Conservation (phyloP, 2,113 vertebrate species). For the Nesospiza acunhae region DNA sequence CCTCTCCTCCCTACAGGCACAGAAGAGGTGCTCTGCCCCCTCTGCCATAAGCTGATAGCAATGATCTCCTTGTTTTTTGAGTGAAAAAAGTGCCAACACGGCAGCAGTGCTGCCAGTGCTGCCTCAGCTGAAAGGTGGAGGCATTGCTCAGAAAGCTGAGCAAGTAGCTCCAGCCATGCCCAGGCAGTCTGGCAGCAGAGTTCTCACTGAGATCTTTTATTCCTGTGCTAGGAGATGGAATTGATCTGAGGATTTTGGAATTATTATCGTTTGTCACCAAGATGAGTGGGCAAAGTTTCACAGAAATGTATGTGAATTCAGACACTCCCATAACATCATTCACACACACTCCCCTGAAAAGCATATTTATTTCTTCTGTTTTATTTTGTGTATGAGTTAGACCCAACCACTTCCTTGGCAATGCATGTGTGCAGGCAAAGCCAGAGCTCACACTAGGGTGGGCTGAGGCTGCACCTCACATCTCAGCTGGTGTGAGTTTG, state of each 20-base stretch:
- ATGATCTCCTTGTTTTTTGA: background rate
- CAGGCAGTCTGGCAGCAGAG: background rate
- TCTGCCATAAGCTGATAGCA: background rate
- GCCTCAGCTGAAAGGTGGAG: background rate
- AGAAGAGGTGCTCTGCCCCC: background rate
- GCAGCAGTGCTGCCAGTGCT: background rate
- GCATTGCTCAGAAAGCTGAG: background rate
- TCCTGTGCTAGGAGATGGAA: background rate
- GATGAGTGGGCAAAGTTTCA: background rate
- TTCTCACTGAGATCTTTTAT: background rate
- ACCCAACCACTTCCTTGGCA: background rate
- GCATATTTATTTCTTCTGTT: background rate
- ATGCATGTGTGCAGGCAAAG: background rate
- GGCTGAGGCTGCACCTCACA: background rate
- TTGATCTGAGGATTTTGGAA: background rate
- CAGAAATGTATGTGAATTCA: background rate
- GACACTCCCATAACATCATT: background rate
- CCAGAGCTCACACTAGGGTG: background rate
- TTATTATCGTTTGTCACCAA: background rate
- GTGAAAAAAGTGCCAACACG: background rate
- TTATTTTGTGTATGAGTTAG: background rate
- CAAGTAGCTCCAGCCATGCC: background rate
- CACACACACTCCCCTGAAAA: fast-evolving
- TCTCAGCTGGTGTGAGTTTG: background rate
- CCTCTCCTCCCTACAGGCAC: background rate